These are phyloP conservation scores for Andrena camellia DNA, from an alignment of 2,888 invertebrate genomes.

Conservation along the genomic window DNA sequence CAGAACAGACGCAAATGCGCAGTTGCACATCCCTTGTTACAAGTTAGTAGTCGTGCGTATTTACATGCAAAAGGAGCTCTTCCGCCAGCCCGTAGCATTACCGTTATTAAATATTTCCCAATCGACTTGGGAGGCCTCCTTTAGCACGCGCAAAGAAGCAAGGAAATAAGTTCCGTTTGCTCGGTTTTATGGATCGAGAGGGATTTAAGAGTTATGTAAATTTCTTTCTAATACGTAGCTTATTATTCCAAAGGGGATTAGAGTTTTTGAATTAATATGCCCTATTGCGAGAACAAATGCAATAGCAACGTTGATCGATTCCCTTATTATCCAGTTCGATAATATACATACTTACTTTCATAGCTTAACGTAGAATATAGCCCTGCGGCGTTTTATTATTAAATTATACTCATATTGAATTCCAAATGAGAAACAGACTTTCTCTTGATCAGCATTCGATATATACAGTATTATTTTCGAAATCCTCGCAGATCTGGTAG, in stretches of 20 bases:
- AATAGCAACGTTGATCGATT: too few species aligned
- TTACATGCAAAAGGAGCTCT: conserved; percentile 74
- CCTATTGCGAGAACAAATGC: too few species aligned
- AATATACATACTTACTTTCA: too few species aligned
- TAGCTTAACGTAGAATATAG: too few species aligned
- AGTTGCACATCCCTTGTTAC: conserved; percentile 48
- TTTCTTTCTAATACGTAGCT: not conserved
- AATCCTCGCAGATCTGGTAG: not conserved
- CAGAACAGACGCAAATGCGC: conserved; percentile 32
- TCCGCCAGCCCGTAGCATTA: conserved; percentile 65
- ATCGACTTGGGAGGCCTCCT: conserved; percentile 22
- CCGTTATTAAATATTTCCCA: conserved; percentile 74
- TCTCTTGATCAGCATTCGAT: too few species aligned
- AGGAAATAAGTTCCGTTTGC: conserved; percentile 14
- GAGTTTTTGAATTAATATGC: too few species aligned
- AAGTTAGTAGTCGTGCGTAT: conserved; percentile 57
- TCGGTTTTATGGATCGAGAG: not conserved
- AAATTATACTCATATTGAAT: too few species aligned
- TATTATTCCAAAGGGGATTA: not conserved
- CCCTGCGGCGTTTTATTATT: too few species aligned
- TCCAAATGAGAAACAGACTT: too few species aligned
- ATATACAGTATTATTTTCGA: not conserved
- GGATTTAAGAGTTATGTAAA: not conserved
- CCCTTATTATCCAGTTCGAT: too few species aligned
- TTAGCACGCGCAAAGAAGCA: not conserved